Conservation (phyloP, 2,797 vertebrate species). For the Takifugu rubripes region DNA sequence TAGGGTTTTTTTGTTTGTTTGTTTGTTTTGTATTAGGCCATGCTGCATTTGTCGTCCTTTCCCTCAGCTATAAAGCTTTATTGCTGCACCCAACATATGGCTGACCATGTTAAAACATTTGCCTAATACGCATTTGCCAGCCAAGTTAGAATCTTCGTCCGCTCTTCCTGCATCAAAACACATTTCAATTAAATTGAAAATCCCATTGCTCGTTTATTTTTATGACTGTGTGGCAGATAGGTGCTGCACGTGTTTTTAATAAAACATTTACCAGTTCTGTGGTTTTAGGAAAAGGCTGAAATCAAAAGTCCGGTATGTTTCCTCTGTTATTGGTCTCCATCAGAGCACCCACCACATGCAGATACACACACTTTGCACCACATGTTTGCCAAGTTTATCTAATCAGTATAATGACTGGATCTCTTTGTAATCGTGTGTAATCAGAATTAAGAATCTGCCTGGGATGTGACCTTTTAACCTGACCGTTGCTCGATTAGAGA, state of each 20-base stretch:
- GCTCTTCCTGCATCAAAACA: no score
- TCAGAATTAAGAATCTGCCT: conserved; percentile 37
- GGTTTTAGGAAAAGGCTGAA: conserved; percentile 1
- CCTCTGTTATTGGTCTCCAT: not conserved
- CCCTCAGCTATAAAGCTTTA: conserved; percentile 10
- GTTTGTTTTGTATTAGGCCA: not conserved
- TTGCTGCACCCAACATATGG: conserved; percentile 16
- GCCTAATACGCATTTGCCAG: no score
- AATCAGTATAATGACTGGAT: conserved; percentile 58
- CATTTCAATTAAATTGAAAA: no score
- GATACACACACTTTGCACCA: conserved; percentile 2
- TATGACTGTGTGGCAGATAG: no score
- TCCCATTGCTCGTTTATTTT: no score
- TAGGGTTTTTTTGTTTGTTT: no score
- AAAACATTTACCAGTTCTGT: no score
- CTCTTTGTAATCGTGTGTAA: conserved; percentile 37
- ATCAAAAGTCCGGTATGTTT: conserved; percentile 8
- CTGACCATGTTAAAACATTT: not conserved
- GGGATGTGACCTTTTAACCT: conserved; percentile 47
- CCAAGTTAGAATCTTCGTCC: no score
- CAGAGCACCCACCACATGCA: not conserved
- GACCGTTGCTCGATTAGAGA: conserved; percentile 21
- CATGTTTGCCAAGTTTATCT: conserved; percentile 3
- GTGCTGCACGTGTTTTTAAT: no score
- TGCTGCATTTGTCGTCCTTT: conserved; percentile 1